Base-by-base conservation (phyloP, 2,113 vertebrate species). In the Labeo rohita region DNA sequence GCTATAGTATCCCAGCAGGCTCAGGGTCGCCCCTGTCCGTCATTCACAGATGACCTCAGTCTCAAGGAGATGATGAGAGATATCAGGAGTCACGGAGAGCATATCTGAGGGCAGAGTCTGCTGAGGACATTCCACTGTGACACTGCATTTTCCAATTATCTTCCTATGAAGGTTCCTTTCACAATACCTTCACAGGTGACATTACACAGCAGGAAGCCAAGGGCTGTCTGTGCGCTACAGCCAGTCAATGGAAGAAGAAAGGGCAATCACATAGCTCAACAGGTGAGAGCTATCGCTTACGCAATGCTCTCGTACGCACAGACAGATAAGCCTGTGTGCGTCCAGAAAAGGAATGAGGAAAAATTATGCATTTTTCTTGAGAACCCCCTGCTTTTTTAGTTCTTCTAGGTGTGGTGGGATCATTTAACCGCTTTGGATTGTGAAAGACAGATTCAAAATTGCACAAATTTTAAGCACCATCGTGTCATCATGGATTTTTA, bases 151-250 rank as follows among this genome's bases (percentile, higher is more conserved):
- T n/a, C 8, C 43, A 36, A n/a, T 7, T 18, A 16, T 15, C 18
- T n/a, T n/a, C 9, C 2, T 39, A 70, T 45, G 50, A 63, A 70
- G 63, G 34, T 52, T 65, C 54, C 82, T 23, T 34, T 63, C n/a
- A 34, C 8, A 34, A 16, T 66, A 66, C 45, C 82, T 81, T 80
- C n/a, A 6, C 70, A 39, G 68, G 39, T 87, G 59, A 79, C 9
- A 68, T 15, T 18, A 39, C 70, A 23, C 85, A 86, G 76, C 75
- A 86, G 86, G 63, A 68, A 68, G 66, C 13, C 13, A 8, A 39
- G 34, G 3, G 63, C 36, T 36, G 54, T 56, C 2, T 68, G 77
- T 8, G 54, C 8, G 36, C 66, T 45, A 21, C 45, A 74, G 18
- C 12, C 70, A 23, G 43, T 47, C 70, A 73, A 1, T 6, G 39